These are phyloP conservation scores for Agrochola macilenta DNA, from an alignment of 2,888 invertebrate genomes.

Conservation along the genomic window DNA sequence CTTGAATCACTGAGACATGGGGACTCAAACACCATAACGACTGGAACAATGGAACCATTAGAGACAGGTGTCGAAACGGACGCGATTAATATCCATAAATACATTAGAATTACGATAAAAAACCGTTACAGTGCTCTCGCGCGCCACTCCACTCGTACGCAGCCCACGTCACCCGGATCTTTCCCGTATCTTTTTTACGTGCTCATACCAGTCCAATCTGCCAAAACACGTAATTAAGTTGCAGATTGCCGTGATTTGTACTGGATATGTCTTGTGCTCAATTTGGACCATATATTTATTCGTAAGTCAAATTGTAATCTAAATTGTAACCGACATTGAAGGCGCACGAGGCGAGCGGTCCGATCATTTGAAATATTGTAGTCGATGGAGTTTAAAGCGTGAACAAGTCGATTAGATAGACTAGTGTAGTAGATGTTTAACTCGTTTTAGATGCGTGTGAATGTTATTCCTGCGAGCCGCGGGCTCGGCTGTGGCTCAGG, in stretches of 20 bases:
- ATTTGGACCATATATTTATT: slow-evolving; percentile 59
- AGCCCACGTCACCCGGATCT: slow-evolving; percentile 78
- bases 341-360: slow-evolving; percentile 36
- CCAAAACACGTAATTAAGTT: slow-evolving; percentile 73
- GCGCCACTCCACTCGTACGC: slow-evolving; percentile 55
- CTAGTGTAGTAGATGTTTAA: slow-evolving; percentile 65
- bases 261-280: slow-evolving; percentile 60
- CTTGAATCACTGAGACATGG: slow-evolving; percentile 62
- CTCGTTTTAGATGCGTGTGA: slow-evolving; percentile 73
- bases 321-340: slow-evolving; percentile 61
- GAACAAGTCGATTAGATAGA: slow-evolving; percentile 71
- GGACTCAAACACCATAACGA: slow-evolving; percentile 62
- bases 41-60: slow-evolving; percentile 66
- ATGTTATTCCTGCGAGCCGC: slow-evolving; percentile 62
- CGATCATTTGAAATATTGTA: slow-evolving; percentile 65
- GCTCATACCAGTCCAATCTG: slow-evolving; percentile 64
- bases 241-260: slow-evolving; percentile 61
- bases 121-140: slow-evolving; percentile 59
- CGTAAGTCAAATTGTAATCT: slow-evolving; percentile 54
- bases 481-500: slow-evolving; percentile 61
- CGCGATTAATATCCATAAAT: slow-evolving; percentile 58
- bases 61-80: slow-evolving; percentile 65
- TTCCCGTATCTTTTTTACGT: slow-evolving; percentile 74
- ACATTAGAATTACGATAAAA: slow-evolving; percentile 56
- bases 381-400: slow-evolving; percentile 66